Conservation (phyloP, 2,113 vertebrate genomes). For the Otis tarda region DNA sequence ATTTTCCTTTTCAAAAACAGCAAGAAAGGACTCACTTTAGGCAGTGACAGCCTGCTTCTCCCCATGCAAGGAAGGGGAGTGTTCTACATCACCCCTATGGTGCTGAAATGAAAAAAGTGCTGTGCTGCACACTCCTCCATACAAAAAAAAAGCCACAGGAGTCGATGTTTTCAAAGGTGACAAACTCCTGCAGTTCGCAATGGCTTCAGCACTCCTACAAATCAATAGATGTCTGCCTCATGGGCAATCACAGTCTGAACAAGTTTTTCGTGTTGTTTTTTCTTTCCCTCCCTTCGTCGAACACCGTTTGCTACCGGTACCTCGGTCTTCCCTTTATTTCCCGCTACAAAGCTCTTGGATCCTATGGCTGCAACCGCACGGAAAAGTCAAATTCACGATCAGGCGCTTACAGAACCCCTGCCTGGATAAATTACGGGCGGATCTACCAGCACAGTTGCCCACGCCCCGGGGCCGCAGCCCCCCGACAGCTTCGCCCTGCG, state of each 20-base stretch:
- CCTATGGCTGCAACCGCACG: too few species aligned
- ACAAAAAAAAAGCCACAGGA: background rate
- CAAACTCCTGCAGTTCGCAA: rapidly evolving
- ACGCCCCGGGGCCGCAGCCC: too few species aligned
- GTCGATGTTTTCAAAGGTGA: background rate
- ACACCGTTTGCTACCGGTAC: too few species aligned
- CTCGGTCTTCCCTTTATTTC: too few species aligned
- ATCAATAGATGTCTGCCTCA: background rate
- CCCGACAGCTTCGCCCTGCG: too few species aligned
- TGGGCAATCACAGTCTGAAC: background rate
- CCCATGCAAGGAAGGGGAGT: too few species aligned
- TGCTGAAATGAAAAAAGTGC: rapidly evolving
- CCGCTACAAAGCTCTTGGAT: background rate
- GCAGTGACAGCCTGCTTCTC: background rate
- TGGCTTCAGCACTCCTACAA: background rate
- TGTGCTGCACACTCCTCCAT: background rate
- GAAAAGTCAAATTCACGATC: too few species aligned
- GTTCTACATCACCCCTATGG: rapidly evolving
- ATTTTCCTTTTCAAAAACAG: background rate
- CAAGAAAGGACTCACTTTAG: background rate
- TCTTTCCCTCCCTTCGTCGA: background rate
- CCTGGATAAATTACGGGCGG: too few species aligned
- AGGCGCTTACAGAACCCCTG: too few species aligned
- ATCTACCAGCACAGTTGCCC: too few species aligned
- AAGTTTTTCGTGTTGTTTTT: background rate